These are phyloP conservation scores for Lichenostomus cassidix DNA, from an alignment of 2,113 vertebrate species.

Conservation along the genomic window DNA sequence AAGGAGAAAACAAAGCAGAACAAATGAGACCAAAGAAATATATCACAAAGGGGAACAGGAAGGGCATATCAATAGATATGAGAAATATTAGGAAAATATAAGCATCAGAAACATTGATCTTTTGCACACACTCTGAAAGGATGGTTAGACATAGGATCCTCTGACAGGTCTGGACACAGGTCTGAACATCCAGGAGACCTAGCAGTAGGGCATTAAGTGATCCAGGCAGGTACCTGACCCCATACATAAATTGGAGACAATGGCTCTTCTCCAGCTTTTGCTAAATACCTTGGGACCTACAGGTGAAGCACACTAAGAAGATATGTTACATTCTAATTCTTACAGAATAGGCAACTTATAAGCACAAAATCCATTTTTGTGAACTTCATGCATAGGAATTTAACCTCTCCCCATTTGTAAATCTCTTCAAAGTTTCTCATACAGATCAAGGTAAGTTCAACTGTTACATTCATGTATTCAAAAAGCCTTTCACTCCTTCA, in stretches of 20 bases:
- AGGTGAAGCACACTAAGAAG: neutral
- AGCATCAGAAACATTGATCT: neutral
- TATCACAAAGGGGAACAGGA: neutral
- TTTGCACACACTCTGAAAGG: neutral
- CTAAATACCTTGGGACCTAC: neutral
- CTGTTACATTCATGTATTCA: neutral
- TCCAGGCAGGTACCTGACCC: neutral
- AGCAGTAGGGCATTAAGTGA: neutral
- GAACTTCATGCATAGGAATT: neutral
- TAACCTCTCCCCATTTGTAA: neutral
- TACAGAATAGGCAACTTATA: neutral
- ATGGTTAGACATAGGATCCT: neutral
- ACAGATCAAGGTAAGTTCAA: neutral
- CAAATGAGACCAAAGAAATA: neutral
- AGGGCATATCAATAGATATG: neutral
- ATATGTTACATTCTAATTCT: neutral
- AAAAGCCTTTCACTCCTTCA: neutral
- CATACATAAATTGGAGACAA: neutral
- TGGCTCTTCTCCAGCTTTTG: neutral
- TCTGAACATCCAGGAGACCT: neutral
- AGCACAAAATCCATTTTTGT: neutral
- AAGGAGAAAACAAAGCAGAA: constrained; percentile 15
- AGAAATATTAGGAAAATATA: neutral
- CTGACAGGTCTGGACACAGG: neutral
- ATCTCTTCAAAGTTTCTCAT: neutral